Conservation (phyloP, 2,797 vertebrate genomes). For the Threskiornis aethiopicus region DNA sequence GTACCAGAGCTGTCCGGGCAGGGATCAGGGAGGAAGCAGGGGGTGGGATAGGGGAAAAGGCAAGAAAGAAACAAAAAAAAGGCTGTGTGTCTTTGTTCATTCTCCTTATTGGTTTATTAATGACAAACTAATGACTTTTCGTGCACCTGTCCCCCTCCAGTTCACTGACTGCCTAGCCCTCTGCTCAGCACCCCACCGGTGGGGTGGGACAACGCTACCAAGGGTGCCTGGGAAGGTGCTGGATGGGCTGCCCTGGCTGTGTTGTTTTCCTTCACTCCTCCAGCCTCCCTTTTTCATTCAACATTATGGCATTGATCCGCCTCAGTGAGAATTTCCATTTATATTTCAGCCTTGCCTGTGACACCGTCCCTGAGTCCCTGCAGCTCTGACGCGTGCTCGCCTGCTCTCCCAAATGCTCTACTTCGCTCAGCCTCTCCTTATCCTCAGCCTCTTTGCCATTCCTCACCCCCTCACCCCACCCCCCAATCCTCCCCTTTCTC, state of each 20-base stretch:
- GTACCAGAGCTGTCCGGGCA: background rate
- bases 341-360: background rate
- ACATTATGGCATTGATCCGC: background rate
- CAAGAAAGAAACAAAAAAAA: background rate
- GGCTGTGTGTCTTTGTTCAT: background rate
- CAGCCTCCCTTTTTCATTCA: background rate
- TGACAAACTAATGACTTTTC: background rate
- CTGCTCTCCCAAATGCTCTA: background rate
- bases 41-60: background rate
- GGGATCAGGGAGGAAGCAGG: background rate
- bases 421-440: background rate
- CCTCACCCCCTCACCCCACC: background rate
- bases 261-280: background rate
- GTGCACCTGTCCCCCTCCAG: background rate
- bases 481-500: background rate
- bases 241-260: background rate
- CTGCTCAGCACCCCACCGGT: background rate
- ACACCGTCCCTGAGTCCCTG: background rate
- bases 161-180: background rate
- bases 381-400: background rate
- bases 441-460: background rate
- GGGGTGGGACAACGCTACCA: background rate
- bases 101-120: background rate
- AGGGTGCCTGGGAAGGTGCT: background rate
- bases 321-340: slow-evolving; percentile 34